Base-by-base conservation (phyloP, 2,797 vertebrate genomes). In the Danio jaintianensis region DNA sequence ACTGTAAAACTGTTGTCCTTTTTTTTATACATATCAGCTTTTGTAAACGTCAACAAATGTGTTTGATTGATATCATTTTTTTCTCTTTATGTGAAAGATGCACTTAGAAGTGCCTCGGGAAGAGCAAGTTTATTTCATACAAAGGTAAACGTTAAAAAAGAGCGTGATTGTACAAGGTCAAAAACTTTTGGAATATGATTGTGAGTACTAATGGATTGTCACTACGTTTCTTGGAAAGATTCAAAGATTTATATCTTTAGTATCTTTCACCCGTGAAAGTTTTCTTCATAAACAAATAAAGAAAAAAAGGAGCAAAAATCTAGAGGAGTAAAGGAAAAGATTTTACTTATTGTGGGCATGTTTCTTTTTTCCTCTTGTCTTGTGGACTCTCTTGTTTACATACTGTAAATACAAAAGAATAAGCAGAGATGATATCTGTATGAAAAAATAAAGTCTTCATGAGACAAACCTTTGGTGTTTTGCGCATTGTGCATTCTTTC, bases 381-480 rank as follows among this genome's bases (percentile, higher is more conserved):
- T 90, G 72, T 74, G 88, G 83, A 87, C 92, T 90, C 78, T 80
- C 78, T 90, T 91, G 94, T 94, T 94, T 94, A 95, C 91, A 93
- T 93, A 91, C 89, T 94, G 93, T 94, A 94, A 87, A 94, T 94
- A 93, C 79, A 89, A 91, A 91, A 92, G 90, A 69, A 48, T 83
- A 74, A 81, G 82, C 80, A 83, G 76, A 85, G 75, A 82, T 38
- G 47, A 68, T 84, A 86, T 86, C 79, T 82, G 76, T 82, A 77
- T 63, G 55, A 84, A 81, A 80, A 80, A 83, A 62, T 79, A 81
- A 85, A 79, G 78, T 80, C 78, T 72, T 73, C 8, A 22, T 66
- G 61, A 80, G 78, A 73, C 69, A 59, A 9, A 73, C 55, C 29
- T 56, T 29, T 48, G 62, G 29, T 16, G 5, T n/a, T 38, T 20